Percentiles rank a stretch among this genome's conserved stretches.
Evolutionary conservation across 2,888 invertebrate genomes (phyloP).

Genomic region (Trissonchulus latispiculum): DNA sequence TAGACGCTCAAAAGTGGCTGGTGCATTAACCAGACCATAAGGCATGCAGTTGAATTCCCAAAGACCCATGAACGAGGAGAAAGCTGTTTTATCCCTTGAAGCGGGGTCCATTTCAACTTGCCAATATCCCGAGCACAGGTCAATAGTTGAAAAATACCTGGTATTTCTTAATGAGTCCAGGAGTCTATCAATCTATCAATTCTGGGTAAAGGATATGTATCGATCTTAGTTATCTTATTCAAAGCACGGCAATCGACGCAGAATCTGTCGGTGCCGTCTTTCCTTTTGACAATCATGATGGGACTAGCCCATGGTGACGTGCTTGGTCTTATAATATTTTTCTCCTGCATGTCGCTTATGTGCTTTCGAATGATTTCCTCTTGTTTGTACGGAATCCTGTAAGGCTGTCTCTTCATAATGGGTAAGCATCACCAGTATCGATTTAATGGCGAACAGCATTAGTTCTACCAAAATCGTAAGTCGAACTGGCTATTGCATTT

Average conservation of each 20-base stretch:
- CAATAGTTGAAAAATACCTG: conserved; percentile 15
- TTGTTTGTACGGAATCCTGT: too few species aligned
- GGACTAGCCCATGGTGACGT: conserved; percentile 14
- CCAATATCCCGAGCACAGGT: conserved; percentile 20
- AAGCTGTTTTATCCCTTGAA: conserved; percentile 26
- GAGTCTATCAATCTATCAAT: background rate
- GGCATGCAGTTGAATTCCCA: conserved; percentile 24
- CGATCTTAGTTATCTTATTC: conserved; percentile 14
- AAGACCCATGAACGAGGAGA: conserved; percentile 24
- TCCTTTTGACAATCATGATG: conserved; percentile 9
- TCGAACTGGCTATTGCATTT: too few species aligned
- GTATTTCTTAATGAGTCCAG: background rate
- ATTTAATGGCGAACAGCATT: too few species aligned
- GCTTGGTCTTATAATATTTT: background rate
- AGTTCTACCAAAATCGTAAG: too few species aligned
- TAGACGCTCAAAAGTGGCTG: conserved; percentile 27
- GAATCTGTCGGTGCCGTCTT: background rate
- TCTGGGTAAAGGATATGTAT: conserved; percentile 15
- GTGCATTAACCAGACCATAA: conserved; percentile 23
- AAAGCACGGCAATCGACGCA: conserved; percentile 4
- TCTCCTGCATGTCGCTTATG: background rate
- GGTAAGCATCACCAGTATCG: too few species aligned
- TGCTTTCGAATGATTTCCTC: too few species aligned
- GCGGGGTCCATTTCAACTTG: conserved; percentile 20
- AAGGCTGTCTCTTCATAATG: too few species aligned